Conservation (phyloP, 1,140 invertebrate species). For the Drosophila santomea region DNA sequence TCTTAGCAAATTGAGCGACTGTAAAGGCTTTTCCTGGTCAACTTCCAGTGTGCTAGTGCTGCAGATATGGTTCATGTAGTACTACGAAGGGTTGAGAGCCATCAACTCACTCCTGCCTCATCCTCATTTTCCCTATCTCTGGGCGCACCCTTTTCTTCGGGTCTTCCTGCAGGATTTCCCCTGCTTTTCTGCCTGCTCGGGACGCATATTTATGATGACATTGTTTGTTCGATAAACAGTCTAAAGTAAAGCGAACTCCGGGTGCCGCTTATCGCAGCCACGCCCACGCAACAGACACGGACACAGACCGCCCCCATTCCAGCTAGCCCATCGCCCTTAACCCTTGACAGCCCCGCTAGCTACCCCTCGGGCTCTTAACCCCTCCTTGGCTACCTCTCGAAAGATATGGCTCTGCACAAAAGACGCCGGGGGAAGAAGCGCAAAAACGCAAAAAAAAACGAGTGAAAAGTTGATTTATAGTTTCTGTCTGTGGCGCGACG, state of each 20-base stretch:
- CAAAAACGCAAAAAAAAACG: constrained; percentile 10
- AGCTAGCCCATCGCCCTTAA: background rate
- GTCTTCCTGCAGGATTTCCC: constrained; percentile 1
- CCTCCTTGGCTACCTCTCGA: background rate
- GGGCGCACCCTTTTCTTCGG: constrained; percentile 18
- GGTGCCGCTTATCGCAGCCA: constrained; percentile 10
- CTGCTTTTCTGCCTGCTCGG: constrained; percentile 11
- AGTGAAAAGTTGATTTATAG: constrained; percentile 77
- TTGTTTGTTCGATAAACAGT: constrained; percentile 83
- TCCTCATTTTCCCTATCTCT: constrained; percentile 3
- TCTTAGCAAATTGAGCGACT: background rate
- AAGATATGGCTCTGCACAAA: constrained; percentile 46
- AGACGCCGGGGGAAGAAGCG: constrained; percentile 28
- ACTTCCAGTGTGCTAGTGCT: background rate
- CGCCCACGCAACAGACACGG: constrained; percentile 59
- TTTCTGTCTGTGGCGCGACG: constrained; percentile 74
- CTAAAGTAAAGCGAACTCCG: constrained; percentile 60
- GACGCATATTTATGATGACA: constrained; percentile 82
- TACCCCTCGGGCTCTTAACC: background rate
- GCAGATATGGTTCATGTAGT: background rate
- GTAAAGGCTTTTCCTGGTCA: background rate
- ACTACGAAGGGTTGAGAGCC: background rate
- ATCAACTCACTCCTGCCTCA: background rate
- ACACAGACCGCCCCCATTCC: constrained; percentile 14
- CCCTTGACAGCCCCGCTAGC: background rate